phyloP scores from a whole-genome alignment of 37 sponge, comb jelly and placozoan genomes.

The Bolinopsis microptera region DNA sequence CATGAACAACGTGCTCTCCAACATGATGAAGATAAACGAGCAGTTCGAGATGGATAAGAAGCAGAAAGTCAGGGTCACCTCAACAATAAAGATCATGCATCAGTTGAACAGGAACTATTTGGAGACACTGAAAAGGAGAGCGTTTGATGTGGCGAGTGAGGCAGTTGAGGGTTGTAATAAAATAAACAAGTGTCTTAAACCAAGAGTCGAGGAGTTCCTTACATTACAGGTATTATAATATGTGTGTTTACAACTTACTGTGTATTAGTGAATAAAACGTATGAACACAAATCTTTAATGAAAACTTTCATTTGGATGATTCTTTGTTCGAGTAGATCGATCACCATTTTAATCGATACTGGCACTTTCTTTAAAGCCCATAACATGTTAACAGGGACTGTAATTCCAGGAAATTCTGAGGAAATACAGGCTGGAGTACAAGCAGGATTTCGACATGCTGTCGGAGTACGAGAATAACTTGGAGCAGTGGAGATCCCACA shows the following conservation, averaged over 20 bases:
- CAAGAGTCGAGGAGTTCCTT: constrained; percentile 19
- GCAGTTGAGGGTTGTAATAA: constrained; percentile 18
- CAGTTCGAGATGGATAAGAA: constrained; percentile 59
- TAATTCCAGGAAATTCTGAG: constrained; percentile 17
- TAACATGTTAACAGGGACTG: no score
- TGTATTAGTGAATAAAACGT: no score
- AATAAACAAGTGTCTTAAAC: constrained; percentile 3
- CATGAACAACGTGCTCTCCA: neutral
- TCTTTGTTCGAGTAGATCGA: no score
- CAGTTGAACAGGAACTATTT: constrained; percentile 17
- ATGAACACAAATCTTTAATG: no score
- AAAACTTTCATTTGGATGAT: no score
- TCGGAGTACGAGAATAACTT: constrained; percentile 9
- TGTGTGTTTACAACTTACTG: neutral
- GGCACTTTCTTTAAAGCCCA: no score
- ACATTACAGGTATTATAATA: constrained; percentile 26
- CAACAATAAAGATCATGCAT: constrained; percentile 1
- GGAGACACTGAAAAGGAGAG: constrained; percentile 43
- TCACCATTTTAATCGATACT: no score
- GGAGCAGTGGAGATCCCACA: constrained; percentile 1
- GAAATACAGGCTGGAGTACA: constrained; percentile 19
- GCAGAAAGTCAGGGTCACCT: neutral
- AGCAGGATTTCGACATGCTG: constrained; percentile 38
- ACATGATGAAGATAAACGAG: neutral
- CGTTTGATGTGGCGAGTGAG: constrained; percentile 23